Evolutionary conservation across 2,888 invertebrate species (phyloP).

Genomic region (Stomorhina lunata): DNA sequence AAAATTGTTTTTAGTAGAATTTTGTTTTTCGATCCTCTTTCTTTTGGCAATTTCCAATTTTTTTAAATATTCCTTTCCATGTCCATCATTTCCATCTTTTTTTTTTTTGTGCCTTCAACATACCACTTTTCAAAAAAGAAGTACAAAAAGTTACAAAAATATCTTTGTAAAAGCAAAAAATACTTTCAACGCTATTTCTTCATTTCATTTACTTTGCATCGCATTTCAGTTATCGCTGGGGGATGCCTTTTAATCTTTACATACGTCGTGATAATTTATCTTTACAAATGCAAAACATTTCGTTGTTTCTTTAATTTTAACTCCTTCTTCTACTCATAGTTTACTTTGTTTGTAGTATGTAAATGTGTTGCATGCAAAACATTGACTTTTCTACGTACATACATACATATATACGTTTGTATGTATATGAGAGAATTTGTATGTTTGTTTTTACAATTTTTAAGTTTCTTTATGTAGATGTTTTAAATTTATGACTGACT

Average conservation of each 20-base stretch:
- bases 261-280: conserved; percentile 59
- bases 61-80: too few species aligned
- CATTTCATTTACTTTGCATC: not conserved
- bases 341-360: not conserved
- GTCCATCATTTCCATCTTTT: too few species aligned
- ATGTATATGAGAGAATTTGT: not conserved
- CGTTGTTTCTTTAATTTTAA: not conserved
- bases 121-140: too few species aligned
- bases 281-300: conserved; percentile 42
- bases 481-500: conserved; percentile 46
- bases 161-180: too few species aligned
- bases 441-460: not conserved
- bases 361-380: conserved; percentile 11
- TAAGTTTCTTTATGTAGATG: not conserved
- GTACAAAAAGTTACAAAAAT: too few species aligned
- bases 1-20: too few species aligned
- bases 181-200: not conserved
- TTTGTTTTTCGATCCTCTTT: too few species aligned
- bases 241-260: conserved; percentile 53
- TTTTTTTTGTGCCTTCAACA: too few species aligned
- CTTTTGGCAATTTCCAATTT: too few species aligned
- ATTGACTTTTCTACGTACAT: conserved; percentile 30
- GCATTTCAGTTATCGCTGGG: conserved; percentile 14
- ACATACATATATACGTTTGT: too few species aligned
- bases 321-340: not conserved